These are phyloP conservation scores for Arctocebus calabarensis DNA, from an alignment of 2,797 vertebrate genomes.

Conservation along the genomic window DNA sequence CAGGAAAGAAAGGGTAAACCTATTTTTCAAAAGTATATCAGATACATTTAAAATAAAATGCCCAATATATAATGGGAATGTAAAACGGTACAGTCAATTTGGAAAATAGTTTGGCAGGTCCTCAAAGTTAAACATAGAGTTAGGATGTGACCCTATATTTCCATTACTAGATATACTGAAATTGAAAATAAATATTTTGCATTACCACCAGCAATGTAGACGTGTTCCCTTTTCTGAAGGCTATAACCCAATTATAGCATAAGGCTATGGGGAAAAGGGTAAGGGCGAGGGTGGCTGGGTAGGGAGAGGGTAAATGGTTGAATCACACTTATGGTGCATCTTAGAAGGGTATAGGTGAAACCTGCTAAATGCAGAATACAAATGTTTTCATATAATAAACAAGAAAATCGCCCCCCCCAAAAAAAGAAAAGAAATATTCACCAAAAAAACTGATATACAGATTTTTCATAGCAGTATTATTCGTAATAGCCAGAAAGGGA, in stretches of 20 bases:
- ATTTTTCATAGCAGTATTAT: not conserved
- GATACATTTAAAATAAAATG: conserved; percentile 25
- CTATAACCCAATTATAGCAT: too few species aligned
- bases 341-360: too few species aligned
- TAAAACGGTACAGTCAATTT: not conserved
- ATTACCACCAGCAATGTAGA: too few species aligned
- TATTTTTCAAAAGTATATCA: not conserved
- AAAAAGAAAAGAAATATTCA: not conserved
- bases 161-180: not conserved
- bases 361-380: too few species aligned
- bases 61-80: not conserved
- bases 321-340: too few species aligned
- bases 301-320: too few species aligned
- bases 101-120: conserved; percentile 2
- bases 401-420: too few species aligned
- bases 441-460: not conserved
- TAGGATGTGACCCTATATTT: not conserved
- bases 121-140: conserved; percentile 15
- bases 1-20: not conserved
- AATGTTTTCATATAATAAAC: too few species aligned
- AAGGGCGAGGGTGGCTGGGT: too few species aligned
- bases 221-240: too few species aligned
- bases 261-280: too few species aligned
- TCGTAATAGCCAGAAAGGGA: not conserved
- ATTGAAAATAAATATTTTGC: not conserved